phyloP scores from a whole-genome alignment of 2,888 invertebrate genomes.

The Mycogona germanica region DNA sequence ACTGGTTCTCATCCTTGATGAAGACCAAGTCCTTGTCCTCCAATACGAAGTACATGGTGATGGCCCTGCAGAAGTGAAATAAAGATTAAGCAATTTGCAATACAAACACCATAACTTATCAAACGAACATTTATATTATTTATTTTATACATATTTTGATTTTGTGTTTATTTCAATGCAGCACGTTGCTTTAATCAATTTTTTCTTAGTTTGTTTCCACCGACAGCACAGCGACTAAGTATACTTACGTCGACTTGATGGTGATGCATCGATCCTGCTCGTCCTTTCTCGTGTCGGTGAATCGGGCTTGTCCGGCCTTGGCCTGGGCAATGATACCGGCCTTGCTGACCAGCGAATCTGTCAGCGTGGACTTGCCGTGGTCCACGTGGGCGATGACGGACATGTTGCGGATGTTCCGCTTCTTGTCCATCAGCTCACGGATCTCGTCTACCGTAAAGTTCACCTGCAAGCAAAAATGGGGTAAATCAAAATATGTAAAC shows the following conservation, averaged over 20 bases:
- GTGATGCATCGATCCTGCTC: constrained; percentile 99
- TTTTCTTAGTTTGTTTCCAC: neutral
- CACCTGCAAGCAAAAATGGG: constrained; percentile 74
- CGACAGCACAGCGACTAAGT: neutral
- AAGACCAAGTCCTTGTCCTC: constrained; percentile 87
- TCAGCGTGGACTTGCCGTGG: constrained; percentile 98
- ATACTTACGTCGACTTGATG: constrained; percentile 90
- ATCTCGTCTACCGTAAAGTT: constrained; percentile 99
- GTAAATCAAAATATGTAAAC: neutral
- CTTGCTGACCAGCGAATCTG: constrained; percentile 98
- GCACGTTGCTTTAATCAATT: neutral
- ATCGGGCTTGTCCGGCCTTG: constrained; percentile 97
- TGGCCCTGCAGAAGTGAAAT: constrained; percentile 55
- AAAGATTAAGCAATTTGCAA: neutral
- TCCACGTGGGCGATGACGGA: constrained; percentile 99
- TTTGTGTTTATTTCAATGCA: neutral
- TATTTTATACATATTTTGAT: no score
- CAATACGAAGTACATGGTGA: constrained; percentile 98
- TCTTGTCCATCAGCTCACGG: constrained; percentile 99
- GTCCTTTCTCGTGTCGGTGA: constrained; percentile 99
- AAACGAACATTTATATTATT: no score
- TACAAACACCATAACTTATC: neutral
- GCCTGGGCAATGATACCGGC: constrained; percentile 99
- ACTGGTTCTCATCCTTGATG: constrained; percentile 81
- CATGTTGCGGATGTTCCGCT: constrained; percentile 99